These are phyloP conservation scores for Odontophorus gujanensis DNA, from an alignment of 2,113 vertebrate genomes.

Conservation along the genomic window DNA sequence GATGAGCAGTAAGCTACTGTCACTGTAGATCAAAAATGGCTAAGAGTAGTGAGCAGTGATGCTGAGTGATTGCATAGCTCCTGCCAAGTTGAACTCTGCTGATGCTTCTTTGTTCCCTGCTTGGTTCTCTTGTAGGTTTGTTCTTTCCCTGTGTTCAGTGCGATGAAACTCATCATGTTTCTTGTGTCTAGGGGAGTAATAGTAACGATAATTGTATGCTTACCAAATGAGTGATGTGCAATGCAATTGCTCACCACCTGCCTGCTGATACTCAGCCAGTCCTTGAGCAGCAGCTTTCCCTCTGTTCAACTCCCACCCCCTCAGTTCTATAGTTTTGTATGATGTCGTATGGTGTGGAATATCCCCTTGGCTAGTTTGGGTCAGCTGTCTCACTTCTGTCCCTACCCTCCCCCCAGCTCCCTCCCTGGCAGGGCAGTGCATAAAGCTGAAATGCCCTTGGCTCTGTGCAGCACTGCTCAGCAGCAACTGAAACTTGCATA, in stretches of 20 bases:
- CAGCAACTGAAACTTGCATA: not conserved
- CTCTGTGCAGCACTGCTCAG: not conserved
- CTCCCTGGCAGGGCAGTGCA: no score
- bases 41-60: not conserved
- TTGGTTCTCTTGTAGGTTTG: fast-evolving
- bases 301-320: no score
- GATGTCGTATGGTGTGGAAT: not conserved
- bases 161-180: not conserved
- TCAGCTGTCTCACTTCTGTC: not conserved
- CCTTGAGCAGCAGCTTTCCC: not conserved
- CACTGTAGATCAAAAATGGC: not conserved
- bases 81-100: fast-evolving
- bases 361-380: not conserved
- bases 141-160: not conserved
- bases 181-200: not conserved
- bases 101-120: fast-evolving
- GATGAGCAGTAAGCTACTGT: not conserved
- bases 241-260: not conserved
- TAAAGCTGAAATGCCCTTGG: no score
- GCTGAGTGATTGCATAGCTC: not conserved
- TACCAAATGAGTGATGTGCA: not conserved
- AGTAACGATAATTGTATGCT: not conserved
- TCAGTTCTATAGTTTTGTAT: not conserved
- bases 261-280: not conserved
- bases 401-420: no score